Base-by-base conservation (phyloP, 2,113 vertebrate species). In the Chlorocebus sabaeus region DNA sequence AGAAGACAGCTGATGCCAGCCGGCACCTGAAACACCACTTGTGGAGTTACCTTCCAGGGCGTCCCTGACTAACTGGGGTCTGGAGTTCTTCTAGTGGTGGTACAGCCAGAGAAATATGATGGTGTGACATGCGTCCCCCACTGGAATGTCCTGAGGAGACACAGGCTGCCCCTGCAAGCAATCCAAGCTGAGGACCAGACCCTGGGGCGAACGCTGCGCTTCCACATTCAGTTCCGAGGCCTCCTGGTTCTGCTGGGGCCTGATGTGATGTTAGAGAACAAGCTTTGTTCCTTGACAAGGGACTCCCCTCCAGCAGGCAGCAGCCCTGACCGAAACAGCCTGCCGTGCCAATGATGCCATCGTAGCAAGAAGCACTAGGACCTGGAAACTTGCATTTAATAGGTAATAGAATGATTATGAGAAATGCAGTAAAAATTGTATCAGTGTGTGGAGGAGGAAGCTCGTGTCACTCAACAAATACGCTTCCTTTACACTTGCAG, bases 371-470 rank as follows among this genome's bases (percentile, higher is more conserved):
- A 76, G n/a, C 87, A 82, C 67, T 43, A 82, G 59, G 90, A 92
- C 83, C 83, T 92, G 73, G 43, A 73, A 93, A 89, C 82, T 92
- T 73, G 20, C 18, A 89, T 89, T 97, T 86, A 82, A 68, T 79
- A 85, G 86, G 17, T 72, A 89, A 88, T 89, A 70, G 92, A 93
- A 78, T 32, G 12, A 92, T 86, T 76, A 25, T 27, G 27, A 90
- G 68, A 80, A 82, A 95, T 79, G 59, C 40, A 55, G 79, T 89
- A 55, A 89, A 87, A 94, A 52, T 3, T 61, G 9, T 16, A n/a
- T 3, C 48, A 32, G 6, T 92, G 30, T 25, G 25, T 40, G 9
- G 14, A 16, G 20, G 32, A 7, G 88, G 55, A 55, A 32, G 70
- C 38, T 82, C 11, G 55, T 12, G 30, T 76, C 22, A 32, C 27